Conservation (phyloP, 1,140 invertebrate species). For the Drosophila fuyamai region DNA sequence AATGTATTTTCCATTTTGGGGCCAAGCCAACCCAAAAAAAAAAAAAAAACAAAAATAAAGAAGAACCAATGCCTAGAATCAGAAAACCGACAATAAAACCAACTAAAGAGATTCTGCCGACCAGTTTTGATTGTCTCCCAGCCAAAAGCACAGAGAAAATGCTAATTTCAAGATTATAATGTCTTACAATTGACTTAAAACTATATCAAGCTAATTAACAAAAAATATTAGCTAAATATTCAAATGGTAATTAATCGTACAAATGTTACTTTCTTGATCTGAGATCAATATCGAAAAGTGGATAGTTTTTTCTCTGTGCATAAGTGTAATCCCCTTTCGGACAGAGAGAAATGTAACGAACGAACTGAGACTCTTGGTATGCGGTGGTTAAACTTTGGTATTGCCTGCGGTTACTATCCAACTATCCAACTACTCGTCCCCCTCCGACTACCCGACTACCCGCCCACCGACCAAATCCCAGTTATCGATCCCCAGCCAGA, state of each 20-base stretch:
- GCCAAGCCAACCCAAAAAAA: conserved; percentile 14
- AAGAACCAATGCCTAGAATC: conserved; percentile 28
- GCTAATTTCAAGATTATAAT: neutral
- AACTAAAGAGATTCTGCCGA: conserved; percentile 34
- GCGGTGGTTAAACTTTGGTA: conserved; percentile 47
- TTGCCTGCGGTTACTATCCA: conserved; percentile 62
- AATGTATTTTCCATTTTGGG: conserved; percentile 49
- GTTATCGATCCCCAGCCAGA: conserved; percentile 13
- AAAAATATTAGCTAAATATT: too few species aligned
- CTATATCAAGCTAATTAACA: too few species aligned
- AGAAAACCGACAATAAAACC: conserved; percentile 60
- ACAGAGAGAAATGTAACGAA: neutral
- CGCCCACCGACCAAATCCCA: conserved; percentile 10
- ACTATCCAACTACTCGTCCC: conserved; percentile 6
- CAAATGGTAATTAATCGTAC: too few species aligned
- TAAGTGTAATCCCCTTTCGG: neutral
- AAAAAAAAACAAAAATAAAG: conserved; percentile 24
- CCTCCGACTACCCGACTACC: neutral
- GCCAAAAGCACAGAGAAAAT: conserved; percentile 8
- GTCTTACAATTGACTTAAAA: too few species aligned
- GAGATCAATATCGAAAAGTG: neutral
- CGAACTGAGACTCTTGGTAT: conserved; percentile 7
- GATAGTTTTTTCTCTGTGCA: conserved; percentile 7
- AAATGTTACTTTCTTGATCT: neutral
- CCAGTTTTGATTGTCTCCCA: conserved; percentile 28